Base-by-base conservation (phyloP, 1,140 invertebrate species). In the Bombus impatiens region DNA sequence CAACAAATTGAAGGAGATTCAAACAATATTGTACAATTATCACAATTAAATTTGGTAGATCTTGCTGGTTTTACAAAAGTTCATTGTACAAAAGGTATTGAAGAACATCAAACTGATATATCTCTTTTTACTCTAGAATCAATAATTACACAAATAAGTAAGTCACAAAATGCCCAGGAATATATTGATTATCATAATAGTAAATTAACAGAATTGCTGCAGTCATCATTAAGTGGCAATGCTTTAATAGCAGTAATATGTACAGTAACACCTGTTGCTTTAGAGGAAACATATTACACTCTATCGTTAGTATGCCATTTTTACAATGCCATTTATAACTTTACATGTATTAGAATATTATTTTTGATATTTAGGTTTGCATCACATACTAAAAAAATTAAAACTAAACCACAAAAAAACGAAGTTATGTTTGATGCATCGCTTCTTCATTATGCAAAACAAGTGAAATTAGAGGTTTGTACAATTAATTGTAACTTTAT, bases 191-290 rank as follows among this genome's bases (percentile, higher is more conserved):
- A 97, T 93, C 96, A 98, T 37, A 97, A 98, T 88, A 98, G 97
- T 44, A 98, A 98, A 93, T 94, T 98, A 8, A 99, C 98, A 1
- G 96, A 98, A 76, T 96, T 99, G 42, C 93, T 99, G 8, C 97
- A 98, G 93, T 96, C 97, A 78, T 98, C 98, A 0, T 95, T 99
- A 18, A 97, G 98, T 72, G 98, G 98, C 1, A 98, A 99, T 95
- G 97, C 98, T 0, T 97, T 97, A 90, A 98, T 98, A 1, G 96
- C 97, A 40, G 97, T 99, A 72, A 97, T 99, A 65, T 98, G 97
- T 89, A 97, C 97, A 1, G 96, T 98, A 5, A 98, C 97, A 1
- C 97, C 97, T 2, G 96, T 96, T 0, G 95, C 95, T 37, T 84
- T 96, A 13, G 97, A 98, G 32, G 97, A 98, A 94, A 98, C 97